Base-by-base conservation (phyloP, 2,797 vertebrate genomes). In the Corythornis leucogaster region DNA sequence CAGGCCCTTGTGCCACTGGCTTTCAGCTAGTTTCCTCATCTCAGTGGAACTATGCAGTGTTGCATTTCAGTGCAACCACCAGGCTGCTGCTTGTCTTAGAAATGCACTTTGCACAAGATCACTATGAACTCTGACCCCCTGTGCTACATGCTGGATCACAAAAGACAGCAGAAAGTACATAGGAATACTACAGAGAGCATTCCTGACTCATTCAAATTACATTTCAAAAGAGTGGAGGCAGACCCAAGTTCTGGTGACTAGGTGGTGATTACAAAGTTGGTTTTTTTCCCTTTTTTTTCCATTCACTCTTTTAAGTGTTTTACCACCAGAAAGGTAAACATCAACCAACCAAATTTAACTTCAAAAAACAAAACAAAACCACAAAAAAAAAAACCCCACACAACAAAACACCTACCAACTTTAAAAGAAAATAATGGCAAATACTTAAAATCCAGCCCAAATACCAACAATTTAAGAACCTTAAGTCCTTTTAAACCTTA, bases 121-220 rank as follows among this genome's bases (percentile, higher is more conserved):
- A 25, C 64, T 77, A 21, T 42, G 91, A 93, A 94, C 92, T 50
- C 61, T 70, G 77, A 93, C 71, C 81, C 89, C n/a, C 43, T 50
- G 24, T 26, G 26, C 53, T 50, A 90, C 46, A 51, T 31, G 19
- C 0, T 25, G 76, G 31, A 66, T 66, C 9, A 1, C 71, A 91
- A 82, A 93, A 70, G 15, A 22, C 3, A 3, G 18, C 20, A 64
- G n/a, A 77, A 40, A 62, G 84, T 58, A 77, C 75, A 74, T 2
- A 74, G 61, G 85, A 91, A 81, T 33, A 50, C 21, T 4, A 46
- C 13, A 61, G 66, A 81, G 79, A 91, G 33, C 57, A 78, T 79
- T 88, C 78, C 75, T 78, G 54, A 80, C 80, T 76, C 70, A 58
- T 1, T 38, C 54, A 76, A 92, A 82, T 87, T 12, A 54, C 57